These are phyloP conservation scores for Agrochola circellaris DNA, from an alignment of 2,888 invertebrate genomes.

Conservation along the genomic window DNA sequence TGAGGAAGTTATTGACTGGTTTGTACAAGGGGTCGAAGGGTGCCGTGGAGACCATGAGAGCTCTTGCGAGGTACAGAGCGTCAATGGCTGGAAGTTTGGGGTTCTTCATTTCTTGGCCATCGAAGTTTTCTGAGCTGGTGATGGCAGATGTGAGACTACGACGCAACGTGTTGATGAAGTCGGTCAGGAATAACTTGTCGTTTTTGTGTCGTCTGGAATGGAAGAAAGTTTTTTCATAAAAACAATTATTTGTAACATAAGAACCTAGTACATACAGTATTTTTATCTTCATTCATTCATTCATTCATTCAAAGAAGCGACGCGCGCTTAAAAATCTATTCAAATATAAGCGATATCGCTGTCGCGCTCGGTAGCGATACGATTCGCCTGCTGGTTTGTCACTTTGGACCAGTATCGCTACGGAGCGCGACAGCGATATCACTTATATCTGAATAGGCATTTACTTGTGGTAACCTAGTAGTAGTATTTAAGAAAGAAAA, in stretches of 20 bases:
- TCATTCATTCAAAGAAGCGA: too few species aligned
- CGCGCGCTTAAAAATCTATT: too few species aligned
- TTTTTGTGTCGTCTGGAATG: conserved; percentile 89
- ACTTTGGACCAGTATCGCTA: too few species aligned
- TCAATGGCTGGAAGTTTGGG: conserved; percentile 91
- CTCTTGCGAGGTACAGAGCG: conserved; percentile 93
- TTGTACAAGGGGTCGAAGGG: conserved; percentile 94
- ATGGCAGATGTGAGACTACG: conserved; percentile 90
- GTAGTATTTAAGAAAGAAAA: neutral
- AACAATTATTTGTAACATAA: neutral
- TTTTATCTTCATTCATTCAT: too few species aligned
- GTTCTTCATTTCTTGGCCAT: conserved; percentile 73
- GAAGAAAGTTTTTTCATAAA: neutral
- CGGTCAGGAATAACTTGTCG: conserved; percentile 92
- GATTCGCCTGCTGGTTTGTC: too few species aligned
- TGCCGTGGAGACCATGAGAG: conserved; percentile 93
- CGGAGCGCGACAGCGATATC: too few species aligned
- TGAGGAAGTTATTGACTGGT: conserved; percentile 94
- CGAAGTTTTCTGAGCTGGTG: conserved; percentile 64
- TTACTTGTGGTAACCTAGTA: neutral
- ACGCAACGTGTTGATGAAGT: conserved; percentile 92
- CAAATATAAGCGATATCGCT: too few species aligned
- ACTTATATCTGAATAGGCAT: too few species aligned
- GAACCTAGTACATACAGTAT: neutral
- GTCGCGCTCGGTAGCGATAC: too few species aligned